A percentile compares a stretch with the other conserved stretches of the same genome.
Evolutionary conservation across 1,140 invertebrate genomes (phyloP).

Genomic region (Chlorops oryzae): DNA sequence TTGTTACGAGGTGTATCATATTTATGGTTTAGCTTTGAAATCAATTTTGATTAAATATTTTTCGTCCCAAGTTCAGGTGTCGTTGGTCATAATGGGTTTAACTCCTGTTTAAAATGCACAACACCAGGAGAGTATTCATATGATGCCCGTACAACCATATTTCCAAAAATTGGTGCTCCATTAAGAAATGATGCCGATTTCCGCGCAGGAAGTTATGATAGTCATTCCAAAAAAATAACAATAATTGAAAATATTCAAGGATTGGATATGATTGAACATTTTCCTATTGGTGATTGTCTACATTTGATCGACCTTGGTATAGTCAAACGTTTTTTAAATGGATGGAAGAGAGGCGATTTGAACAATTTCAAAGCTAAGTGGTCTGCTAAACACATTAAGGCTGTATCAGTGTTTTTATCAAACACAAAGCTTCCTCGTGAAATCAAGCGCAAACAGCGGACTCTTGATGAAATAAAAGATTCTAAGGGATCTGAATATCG

Average conservation of each 20-base stretch:
- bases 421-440: background rate
- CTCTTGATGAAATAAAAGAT: background rate
- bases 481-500: constrained; percentile 3
- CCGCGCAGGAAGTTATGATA: constrained; percentile 11
- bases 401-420: background rate
- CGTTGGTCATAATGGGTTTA: background rate
- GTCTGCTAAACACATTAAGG: background rate
- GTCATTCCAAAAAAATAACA: constrained; percentile 23
- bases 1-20: background rate
- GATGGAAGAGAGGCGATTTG: constrained; percentile 21
- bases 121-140: background rate
- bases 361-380: constrained; percentile 8
- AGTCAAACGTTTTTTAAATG: constrained; percentile 23
- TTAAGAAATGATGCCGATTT: constrained; percentile 22
- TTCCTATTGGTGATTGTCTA: constrained; percentile 24
- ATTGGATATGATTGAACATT: constrained; percentile 28
- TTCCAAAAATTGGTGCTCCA: constrained; percentile 9
- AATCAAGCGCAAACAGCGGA: background rate
- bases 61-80: background rate
- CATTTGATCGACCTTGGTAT: constrained; percentile 28
- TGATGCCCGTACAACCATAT: background rate
- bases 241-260: constrained; percentile 15
- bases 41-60: background rate
- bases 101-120: background rate
- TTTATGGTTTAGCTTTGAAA: background rate